Evolutionary conservation across 2,888 invertebrate species (phyloP).

Genomic region (Apotomis betuletana): DNA sequence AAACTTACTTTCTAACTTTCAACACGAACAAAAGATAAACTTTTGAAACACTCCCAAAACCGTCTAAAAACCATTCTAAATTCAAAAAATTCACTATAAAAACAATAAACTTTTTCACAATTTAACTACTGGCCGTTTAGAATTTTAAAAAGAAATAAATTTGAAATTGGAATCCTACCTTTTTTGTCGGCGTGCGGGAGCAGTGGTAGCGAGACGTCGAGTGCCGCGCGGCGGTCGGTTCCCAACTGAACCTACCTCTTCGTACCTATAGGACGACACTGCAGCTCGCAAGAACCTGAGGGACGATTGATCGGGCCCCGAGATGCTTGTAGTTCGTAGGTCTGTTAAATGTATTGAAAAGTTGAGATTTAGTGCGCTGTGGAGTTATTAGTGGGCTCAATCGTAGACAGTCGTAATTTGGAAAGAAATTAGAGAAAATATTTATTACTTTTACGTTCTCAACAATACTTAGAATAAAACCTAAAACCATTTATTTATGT

Average conservation of each 20-base stretch:
- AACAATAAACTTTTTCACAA: background rate
- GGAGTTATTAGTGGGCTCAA: background rate
- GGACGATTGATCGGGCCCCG: conserved; percentile 63
- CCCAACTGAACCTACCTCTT: conserved; percentile 44
- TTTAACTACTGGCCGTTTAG: conserved; percentile 16
- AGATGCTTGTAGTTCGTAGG: conserved; percentile 51
- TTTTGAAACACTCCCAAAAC: conserved; percentile 17
- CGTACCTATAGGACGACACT: conserved; percentile 49
- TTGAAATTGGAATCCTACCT: conserved; percentile 47
- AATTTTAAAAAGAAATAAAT: conserved; percentile 9
- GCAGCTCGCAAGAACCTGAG: conserved; percentile 65
- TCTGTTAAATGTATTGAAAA: conserved; percentile 54
- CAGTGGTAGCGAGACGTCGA: conserved; percentile 61
- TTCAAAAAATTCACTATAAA: background rate
- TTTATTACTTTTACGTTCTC: background rate
- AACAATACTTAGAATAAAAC: background rate
- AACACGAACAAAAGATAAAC: conserved; percentile 17
- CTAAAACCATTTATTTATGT: too few species aligned
- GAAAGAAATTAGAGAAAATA: background rate
- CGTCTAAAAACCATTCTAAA: background rate
- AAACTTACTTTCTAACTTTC: background rate
- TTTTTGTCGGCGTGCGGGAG: conserved; percentile 57
- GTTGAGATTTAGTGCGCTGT: conserved; percentile 48
- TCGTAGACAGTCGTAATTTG: background rate
- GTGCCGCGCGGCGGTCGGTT: conserved; percentile 66